Evolutionary conservation across 1,140 invertebrate genomes (phyloP).

Genomic region (Bombus pyrosoma): DNA sequence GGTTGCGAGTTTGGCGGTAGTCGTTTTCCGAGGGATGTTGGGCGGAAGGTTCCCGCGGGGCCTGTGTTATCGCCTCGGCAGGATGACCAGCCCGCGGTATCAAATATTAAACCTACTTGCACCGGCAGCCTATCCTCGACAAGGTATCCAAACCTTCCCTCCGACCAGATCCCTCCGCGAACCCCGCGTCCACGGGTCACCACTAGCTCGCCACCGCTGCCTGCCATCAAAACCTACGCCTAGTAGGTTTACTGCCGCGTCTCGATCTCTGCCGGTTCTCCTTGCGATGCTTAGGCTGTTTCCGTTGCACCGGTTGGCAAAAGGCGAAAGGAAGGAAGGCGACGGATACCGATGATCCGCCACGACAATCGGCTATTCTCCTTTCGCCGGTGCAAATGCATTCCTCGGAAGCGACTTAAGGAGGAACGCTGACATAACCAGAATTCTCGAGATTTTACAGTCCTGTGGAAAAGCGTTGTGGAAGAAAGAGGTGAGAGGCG

Average conservation of each 20-base stretch:
- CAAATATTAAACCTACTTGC: conserved; percentile 83
- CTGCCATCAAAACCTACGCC: conserved; percentile 69
- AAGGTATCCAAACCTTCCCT: conserved; percentile 70
- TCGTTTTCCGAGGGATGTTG: conserved; percentile 78
- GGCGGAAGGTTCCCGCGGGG: conserved; percentile 81
- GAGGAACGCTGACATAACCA: background rate
- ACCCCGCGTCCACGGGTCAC: conserved; percentile 45
- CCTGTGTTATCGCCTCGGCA: conserved; percentile 82
- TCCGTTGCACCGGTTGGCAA: background rate
- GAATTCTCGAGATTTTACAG: conserved; percentile 1
- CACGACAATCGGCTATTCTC: background rate
- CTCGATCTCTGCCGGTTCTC: conserved; percentile 57
- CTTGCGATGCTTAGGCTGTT: conserved; percentile 39
- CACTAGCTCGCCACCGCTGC: conserved; percentile 56
- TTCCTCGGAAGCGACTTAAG: background rate
- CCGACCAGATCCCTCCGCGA: conserved; percentile 43
- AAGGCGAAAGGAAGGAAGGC: background rate
- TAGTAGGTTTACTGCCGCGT: conserved; percentile 57
- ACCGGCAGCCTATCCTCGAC: conserved; percentile 73
- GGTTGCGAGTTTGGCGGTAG: conserved; percentile 63
- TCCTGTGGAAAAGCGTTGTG: background rate
- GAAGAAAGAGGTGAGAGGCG: too few species aligned
- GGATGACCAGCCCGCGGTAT: conserved; percentile 82
- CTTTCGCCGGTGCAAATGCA: background rate
- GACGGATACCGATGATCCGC: background rate